These are phyloP conservation scores for Promerops cafer DNA, from an alignment of 2,113 vertebrate genomes.

Conservation along the genomic window DNA sequence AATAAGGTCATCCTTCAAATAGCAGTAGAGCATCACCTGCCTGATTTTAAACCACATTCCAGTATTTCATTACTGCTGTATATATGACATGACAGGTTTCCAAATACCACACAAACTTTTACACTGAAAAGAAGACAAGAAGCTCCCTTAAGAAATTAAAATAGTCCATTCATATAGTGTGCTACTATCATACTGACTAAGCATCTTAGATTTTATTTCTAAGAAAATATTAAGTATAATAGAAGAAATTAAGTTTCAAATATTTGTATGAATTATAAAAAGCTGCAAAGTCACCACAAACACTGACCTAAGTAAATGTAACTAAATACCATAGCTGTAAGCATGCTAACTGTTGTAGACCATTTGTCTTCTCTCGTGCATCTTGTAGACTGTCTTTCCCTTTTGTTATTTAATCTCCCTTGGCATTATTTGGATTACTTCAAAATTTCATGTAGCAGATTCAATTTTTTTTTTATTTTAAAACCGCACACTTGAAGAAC, in stretches of 20 bases:
- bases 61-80: background rate
- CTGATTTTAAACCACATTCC: background rate
- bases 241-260: background rate
- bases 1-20: background rate
- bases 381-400: conserved; percentile 47
- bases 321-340: background rate
- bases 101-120: background rate
- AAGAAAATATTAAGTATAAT: background rate
- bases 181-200: background rate
- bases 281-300: background rate
- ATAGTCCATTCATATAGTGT: background rate
- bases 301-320: background rate
- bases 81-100: background rate
- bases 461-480: background rate
- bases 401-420: conserved; percentile 52
- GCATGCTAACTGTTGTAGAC: background rate
- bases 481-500: background rate
- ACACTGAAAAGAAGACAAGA: background rate
- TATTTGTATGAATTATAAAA: background rate
- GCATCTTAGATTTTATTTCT: background rate
- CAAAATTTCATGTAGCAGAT: conserved; percentile 76
- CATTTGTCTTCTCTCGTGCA: conserved; percentile 6
- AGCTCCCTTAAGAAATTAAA: background rate
- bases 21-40: background rate
- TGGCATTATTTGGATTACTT: conserved; percentile 70